Percentiles rank a stretch among this genome's conserved stretches.
These are phyloP conservation scores for Pangasius sanitwongsei DNA, from an alignment of 2,797 vertebrate species.

Conservation along the genomic window DNA sequence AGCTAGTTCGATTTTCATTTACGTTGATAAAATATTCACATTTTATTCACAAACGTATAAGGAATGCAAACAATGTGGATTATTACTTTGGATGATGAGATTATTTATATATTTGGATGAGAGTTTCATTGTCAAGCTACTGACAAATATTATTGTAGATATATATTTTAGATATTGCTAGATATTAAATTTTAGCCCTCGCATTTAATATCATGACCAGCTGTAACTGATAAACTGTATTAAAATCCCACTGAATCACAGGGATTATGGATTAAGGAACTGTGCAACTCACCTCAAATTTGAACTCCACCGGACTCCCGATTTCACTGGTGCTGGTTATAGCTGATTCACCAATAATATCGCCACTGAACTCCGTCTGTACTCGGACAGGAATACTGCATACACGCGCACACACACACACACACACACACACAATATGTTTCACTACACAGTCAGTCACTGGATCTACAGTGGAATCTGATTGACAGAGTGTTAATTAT, in stretches of 20 bases:
- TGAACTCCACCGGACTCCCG: constrained; percentile 79
- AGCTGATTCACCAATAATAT: constrained; percentile 83
- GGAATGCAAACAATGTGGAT: neutral
- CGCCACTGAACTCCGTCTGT: constrained; percentile 80
- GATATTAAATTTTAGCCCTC: neutral
- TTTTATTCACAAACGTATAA: neutral
- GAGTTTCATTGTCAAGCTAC: neutral
- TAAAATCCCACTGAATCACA: neutral
- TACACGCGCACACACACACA: neutral
- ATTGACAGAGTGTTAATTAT: neutral
- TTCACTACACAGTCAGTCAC: neutral
- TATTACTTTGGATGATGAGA: neutral
- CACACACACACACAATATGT: neutral
- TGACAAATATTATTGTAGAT: too few species aligned
- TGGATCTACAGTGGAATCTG: too few species aligned
- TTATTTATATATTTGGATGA: too few species aligned
- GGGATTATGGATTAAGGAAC: neutral
- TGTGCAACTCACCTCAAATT: constrained; percentile 72
- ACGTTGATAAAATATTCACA: neutral
- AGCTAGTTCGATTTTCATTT: too few species aligned
- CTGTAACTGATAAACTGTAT: neutral
- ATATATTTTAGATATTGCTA: neutral
- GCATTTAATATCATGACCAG: neutral
- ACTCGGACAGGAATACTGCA: constrained; percentile 64
- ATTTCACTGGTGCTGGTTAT: constrained; percentile 81